These are phyloP conservation scores for Ptychochromis oligacanthus DNA, from an alignment of 2,113 vertebrate genomes.

Conservation along the genomic window DNA sequence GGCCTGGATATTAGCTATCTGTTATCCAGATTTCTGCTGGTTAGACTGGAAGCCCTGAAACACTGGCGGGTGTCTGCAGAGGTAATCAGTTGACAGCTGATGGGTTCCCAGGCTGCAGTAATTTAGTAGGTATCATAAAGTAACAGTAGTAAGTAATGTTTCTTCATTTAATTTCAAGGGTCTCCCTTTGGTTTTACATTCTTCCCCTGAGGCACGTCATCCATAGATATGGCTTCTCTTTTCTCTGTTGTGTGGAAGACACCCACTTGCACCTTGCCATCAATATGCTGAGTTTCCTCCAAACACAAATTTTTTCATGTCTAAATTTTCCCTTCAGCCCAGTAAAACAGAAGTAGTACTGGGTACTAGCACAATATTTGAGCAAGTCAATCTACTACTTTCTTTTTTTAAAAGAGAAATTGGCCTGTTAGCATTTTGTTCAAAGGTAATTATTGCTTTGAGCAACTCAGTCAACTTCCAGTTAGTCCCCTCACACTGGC, in stretches of 20 bases:
- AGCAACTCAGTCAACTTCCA: background rate
- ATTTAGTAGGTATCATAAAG: too few species aligned
- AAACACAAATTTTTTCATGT: background rate
- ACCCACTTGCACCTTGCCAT: background rate
- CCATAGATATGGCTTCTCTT: background rate
- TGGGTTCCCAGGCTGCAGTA: background rate
- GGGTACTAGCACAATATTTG: background rate
- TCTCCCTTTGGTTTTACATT: background rate
- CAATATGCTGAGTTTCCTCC: background rate
- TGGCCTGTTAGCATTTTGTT: background rate
- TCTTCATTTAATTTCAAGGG: background rate
- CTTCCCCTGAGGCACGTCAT: background rate
- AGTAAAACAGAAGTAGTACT: background rate
- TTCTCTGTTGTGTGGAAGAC: too few species aligned
- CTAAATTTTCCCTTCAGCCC: background rate
- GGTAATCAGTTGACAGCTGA: too few species aligned
- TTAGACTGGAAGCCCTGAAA: too few species aligned
- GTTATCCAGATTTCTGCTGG: too few species aligned
- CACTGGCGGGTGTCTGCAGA: too few species aligned
- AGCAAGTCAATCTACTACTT: background rate
- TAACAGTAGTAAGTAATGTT: background rate
- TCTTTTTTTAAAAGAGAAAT: background rate
- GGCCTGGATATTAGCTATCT: too few species aligned
- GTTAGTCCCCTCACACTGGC: background rate
- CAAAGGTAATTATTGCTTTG: background rate